Base-by-base conservation (phyloP, 2,797 vertebrate genomes). In the Gastrophryne carolinensis region DNA sequence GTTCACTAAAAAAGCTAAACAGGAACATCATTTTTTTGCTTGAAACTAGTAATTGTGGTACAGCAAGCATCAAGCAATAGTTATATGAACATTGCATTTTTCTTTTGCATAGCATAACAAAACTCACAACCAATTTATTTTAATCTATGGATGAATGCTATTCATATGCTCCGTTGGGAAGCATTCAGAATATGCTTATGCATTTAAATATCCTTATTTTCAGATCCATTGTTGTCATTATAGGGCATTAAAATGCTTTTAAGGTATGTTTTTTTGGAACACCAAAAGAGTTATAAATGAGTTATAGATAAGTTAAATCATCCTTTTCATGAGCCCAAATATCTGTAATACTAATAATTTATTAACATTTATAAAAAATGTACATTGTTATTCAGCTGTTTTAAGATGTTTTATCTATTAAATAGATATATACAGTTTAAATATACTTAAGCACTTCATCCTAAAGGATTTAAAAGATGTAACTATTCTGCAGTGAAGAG, bases 121-220 rank as follows among this genome's bases (percentile, higher is more conserved):
- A 35, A 73, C 76, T 80, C 79, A 66, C 47, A 72, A 19, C 1
- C 39, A 60, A 78, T 80, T 85, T 82, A 65, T 82, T 64, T 74
- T 73, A 70, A 81, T 81, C 78, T 79, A 37, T 76, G 75, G 32
- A 49, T n/a, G 30, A 70, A 64, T 24, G 61, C 50, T 47, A 53
- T 79, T 87, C 84, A 76, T 57, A 61, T 34, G 9, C 7, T 64
- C 73, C 75, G 79, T 64, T 37, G 74, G 78, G 71, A 86, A 77
- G 37, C 0, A 0, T 73, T 32, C n/a, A 82, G 71, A 78, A 82
- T 83, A 80, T 82, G 37, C 81, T 78, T 81, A 80, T 84, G 68
- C 74, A 84, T 85, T 86, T 86, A 86, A 87, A 85, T 82, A 75
- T 78, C 67, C 69, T 63, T 81, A 57, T 80, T 83, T 85, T 83